phyloP scores from a whole-genome alignment of 2,113 vertebrate species.

The Marmota monax region DNA sequence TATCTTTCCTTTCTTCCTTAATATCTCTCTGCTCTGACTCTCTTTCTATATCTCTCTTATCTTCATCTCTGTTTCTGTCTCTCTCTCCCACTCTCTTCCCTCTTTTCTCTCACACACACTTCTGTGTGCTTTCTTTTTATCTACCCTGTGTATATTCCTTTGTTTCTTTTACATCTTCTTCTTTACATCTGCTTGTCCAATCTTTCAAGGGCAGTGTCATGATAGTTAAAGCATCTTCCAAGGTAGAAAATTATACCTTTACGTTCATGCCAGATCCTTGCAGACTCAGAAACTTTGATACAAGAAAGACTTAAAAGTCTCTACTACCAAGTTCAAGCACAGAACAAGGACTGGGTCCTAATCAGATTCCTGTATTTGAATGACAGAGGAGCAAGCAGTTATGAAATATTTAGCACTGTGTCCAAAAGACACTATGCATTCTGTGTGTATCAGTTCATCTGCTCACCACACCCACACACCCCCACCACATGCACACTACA shows the following conservation, averaged over 20 bases:
- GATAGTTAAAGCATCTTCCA: background rate
- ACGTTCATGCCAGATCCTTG: background rate
- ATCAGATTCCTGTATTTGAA: background rate
- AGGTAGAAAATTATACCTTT: background rate
- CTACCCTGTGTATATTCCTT: background rate
- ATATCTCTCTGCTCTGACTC: background rate
- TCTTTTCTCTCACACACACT: background rate
- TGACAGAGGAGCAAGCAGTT: background rate
- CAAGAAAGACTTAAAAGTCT: background rate
- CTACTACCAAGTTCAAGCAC: no score
- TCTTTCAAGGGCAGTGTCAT: background rate
- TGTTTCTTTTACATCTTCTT: background rate
- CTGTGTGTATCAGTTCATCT: background rate
- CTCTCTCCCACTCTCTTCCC: background rate
- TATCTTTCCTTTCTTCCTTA: background rate
- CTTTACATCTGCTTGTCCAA: background rate
- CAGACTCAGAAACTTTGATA: background rate
- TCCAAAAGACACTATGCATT: background rate
- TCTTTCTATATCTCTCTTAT: background rate
- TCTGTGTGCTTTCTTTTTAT: background rate
- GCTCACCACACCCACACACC: background rate
- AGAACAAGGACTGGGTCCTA: background rate
- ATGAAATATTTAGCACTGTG: background rate
- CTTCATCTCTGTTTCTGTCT: background rate
- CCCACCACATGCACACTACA: background rate